Evolutionary conservation across 2,888 invertebrate species (phyloP).

Genomic region (Fragum whitleyi): DNA sequence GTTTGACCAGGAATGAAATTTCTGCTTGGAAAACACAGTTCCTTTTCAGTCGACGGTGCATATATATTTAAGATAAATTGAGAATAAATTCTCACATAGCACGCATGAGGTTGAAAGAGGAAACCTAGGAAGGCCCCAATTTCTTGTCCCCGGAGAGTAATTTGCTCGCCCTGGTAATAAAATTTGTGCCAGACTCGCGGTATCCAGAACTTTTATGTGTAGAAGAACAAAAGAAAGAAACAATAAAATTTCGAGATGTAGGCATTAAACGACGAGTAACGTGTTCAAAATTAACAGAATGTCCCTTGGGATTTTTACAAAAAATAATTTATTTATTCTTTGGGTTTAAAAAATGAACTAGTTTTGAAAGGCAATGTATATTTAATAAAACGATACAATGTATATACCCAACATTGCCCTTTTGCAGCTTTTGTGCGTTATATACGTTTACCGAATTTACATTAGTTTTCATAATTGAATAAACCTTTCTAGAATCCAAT

Average conservation of each 20-base stretch:
- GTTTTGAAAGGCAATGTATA: no score
- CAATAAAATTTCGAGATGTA: constrained; percentile 1
- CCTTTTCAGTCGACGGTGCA: no score
- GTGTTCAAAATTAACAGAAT: neutral
- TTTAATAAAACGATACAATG: no score
- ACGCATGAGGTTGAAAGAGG: neutral
- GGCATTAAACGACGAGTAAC: neutral
- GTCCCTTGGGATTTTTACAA: neutral
- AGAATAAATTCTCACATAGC: neutral
- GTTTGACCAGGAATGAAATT: no score
- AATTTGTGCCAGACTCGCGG: constrained; percentile 1
- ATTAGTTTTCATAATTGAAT: no score
- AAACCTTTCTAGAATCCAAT: no score
- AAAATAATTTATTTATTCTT: neutral
- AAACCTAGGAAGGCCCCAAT: neutral
- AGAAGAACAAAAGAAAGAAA: neutral
- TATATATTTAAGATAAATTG: no score
- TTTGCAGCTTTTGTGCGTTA: no score
- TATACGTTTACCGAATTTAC: no score
- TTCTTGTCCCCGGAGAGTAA: neutral
- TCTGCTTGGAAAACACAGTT: no score
- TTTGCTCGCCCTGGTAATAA: neutral
- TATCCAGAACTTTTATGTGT: neutral
- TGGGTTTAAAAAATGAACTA: no score
- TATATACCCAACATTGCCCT: no score